Conservation (phyloP, 1,140 invertebrate species). For the Anastatus disparis region DNA sequence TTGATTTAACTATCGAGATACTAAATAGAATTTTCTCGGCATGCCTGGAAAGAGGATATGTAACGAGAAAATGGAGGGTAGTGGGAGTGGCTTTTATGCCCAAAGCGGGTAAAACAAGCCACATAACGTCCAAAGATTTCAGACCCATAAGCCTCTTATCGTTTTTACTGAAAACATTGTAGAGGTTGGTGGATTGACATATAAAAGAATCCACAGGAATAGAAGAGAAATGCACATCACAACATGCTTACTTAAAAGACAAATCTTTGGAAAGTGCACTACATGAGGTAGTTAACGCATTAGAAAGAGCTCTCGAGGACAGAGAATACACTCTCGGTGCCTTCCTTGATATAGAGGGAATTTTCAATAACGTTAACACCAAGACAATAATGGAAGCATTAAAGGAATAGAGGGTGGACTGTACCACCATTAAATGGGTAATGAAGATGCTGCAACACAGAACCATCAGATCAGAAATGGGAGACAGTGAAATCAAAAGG, state of each 20-base stretch:
- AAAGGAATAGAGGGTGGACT: too few relatives aligned
- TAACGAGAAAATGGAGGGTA: constrained; percentile 25
- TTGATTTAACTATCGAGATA: not conserved
- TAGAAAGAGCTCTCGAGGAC: not conserved
- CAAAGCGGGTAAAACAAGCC: constrained; percentile 31
- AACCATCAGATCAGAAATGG: too few relatives aligned
- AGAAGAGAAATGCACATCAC: not conserved
- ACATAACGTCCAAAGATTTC: constrained; percentile 22
- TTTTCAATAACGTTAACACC: too few relatives aligned
- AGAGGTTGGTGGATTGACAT: not conserved
- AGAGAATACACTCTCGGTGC: not conserved
- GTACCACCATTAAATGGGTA: too few relatives aligned
- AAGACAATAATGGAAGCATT: too few relatives aligned
- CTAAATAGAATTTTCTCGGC: constrained; percentile 12
- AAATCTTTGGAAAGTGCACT: not conserved
- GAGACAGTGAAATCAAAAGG: too few relatives aligned
- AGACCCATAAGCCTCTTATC: constrained; percentile 32
- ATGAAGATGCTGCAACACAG: too few relatives aligned
- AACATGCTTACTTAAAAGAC: not conserved
- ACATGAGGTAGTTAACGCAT: not conserved
- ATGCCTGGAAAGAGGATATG: constrained; percentile 28
- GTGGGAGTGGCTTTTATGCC: constrained; percentile 39
- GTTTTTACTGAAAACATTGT: not conserved
- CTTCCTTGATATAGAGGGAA: constrained; percentile 40
- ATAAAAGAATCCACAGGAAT: not conserved